Conservation (phyloP, 2,888 invertebrate genomes). For the Nomada fucata region DNA sequence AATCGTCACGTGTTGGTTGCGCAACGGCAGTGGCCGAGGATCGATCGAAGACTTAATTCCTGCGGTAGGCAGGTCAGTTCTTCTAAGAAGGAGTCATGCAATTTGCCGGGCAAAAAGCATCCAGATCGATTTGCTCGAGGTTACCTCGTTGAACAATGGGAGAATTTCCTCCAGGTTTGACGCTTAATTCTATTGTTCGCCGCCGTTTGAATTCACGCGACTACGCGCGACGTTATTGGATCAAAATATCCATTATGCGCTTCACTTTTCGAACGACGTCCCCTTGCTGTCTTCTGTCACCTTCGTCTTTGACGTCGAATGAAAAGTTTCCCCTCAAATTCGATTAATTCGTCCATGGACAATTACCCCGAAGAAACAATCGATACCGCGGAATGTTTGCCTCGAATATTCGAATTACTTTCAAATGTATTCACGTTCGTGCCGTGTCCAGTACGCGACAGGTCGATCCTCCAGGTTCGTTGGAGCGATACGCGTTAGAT, state of each 20-base stretch:
- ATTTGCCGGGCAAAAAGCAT: slow-evolving; percentile 27
- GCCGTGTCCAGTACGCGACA: background rate
- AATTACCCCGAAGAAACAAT: background rate
- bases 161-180: slow-evolving; percentile 15
- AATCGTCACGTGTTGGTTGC: slow-evolving; percentile 9
- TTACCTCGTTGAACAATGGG: slow-evolving; percentile 21
- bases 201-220: slow-evolving; percentile 3
- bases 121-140: slow-evolving; percentile 30
- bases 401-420: slow-evolving; percentile 18
- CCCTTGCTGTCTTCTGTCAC: background rate
- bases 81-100: slow-evolving; percentile 20
- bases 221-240: slow-evolving; percentile 7
- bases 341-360: background rate
- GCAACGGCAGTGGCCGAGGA: background rate
- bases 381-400: background rate
- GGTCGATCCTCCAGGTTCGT: slow-evolving; percentile 14
- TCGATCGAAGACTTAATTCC: slow-evolving; percentile 41
- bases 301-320: background rate
- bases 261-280: background rate
- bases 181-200: background rate
- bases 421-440: background rate
- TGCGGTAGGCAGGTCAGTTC: slow-evolving; percentile 16
- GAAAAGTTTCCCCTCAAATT: background rate
- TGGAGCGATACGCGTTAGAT: slow-evolving; percentile 4
- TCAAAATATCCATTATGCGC: slow-evolving; percentile 6